Evolutionary conservation across 2,888 invertebrate genomes (phyloP), one percentile per base, ranked within the genome.

Genomic region (Acrobasis suavella): DNA sequence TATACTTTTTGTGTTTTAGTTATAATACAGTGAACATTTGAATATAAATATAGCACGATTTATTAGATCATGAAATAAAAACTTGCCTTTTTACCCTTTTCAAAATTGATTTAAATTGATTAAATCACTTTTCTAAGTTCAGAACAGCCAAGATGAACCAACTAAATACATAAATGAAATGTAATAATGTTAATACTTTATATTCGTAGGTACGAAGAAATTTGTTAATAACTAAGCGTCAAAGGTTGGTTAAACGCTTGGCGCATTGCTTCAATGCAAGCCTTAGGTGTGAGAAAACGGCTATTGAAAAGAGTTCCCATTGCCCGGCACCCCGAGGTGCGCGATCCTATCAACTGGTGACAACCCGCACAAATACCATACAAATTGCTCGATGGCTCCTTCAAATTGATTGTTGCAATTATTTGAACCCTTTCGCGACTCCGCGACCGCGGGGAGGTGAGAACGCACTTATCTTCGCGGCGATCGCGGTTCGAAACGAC

Each of bases 321-420:
- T 85, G 66, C 22, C 22, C 22, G 87, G 83, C 88, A 78, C 91
- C 91, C 91, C 73, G 82, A 87, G 78, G 86, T 72, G 89, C 74
- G 73, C 82, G 90, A 90, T 89, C 88, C 80, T 83, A 91, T 90
- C 91, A 86, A 85, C 88, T 87, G 89, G 87, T 86, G 89, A 89
- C 91, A 89, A 85, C 91, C 92, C 91, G 91, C 91, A 92, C 91
- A 90, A 90, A 91, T 87, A 90, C 89, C 89, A 87, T 90, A 92
- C 91, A 91, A 92, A 91, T 91, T 89, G 86, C 78, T 90, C 92
- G 90, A 91, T 91, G 78, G 85, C 89, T 91, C 86, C 89, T 91
- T 81, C 80, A 87, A 83, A 90, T 89, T 89, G 89, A 92, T 91
- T 92, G 91, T 92, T 89, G 91, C 91, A 91, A 91, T 92, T 91